Percentiles rank a stretch among this genome's conserved stretches.
Conservation (phyloP, 2,888 invertebrate species). For the Drosophila infuscata region DNA sequence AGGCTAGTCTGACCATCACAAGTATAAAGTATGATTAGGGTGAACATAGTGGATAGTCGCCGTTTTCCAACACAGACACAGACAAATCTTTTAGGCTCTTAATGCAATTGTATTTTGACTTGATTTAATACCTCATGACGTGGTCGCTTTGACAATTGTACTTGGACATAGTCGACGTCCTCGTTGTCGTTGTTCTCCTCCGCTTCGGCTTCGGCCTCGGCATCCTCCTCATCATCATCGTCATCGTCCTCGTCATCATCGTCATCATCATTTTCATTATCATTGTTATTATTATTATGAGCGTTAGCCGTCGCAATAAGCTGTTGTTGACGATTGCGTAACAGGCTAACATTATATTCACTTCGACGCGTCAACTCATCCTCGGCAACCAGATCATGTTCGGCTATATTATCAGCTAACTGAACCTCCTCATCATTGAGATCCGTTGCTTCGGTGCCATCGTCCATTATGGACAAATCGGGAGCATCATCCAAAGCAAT, state of each 20-base stretch:
- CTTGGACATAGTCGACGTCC: background rate
- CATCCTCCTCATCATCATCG: conserved; percentile 42
- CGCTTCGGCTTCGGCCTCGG: conserved; percentile 6
- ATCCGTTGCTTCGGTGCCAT: conserved; percentile 66
- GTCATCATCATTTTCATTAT: conserved; percentile 51
- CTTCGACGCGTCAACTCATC: conserved; percentile 63
- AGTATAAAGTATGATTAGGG: background rate
- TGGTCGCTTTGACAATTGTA: background rate
- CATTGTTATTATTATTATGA: conserved; percentile 59
- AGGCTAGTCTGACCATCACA: background rate
- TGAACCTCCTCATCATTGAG: conserved; percentile 69
- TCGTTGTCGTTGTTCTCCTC: background rate
- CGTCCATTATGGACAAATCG: conserved; percentile 51
- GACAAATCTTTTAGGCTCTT: background rate
- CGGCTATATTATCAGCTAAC: conserved; percentile 72
- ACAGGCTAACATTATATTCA: conserved; percentile 59
- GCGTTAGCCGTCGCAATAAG: conserved; percentile 22
- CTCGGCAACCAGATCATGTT: conserved; percentile 67
- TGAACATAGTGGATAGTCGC: background rate
- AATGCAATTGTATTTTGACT: background rate
- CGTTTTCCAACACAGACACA: background rate
- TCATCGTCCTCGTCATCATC: conserved; percentile 70
- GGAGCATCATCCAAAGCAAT: conserved; percentile 65
- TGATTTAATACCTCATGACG: background rate
- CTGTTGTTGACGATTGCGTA: conserved; percentile 44